Base-by-base conservation (phyloP, 2,113 vertebrate genomes). In the Trichechus manatus region DNA sequence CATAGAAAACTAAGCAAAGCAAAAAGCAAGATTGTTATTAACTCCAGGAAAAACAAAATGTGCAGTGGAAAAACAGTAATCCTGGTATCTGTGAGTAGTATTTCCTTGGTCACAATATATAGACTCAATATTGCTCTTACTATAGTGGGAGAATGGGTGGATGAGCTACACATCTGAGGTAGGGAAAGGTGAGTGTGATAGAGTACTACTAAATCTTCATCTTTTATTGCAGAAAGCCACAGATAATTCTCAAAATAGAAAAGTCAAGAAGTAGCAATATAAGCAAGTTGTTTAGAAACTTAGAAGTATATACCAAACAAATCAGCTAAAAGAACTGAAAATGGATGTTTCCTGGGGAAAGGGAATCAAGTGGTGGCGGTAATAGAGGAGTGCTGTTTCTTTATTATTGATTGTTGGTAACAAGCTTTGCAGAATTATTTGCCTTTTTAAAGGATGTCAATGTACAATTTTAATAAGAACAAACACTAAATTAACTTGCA, bases 261-360 rank as follows among this genome's bases (percentile, higher is more conserved):
- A 89, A 81, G 61, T 66, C 39, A 93, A 93, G 42, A 91, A 87
- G 44, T 68, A 68, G 33, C 19, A 68, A 42, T 23, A 39, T 33
- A 91, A 85, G 13, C 27, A 72, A 78, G 23, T 83, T 92, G 47
- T 44, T 75, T 89, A 89, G 74, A 94, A 33, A 79, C 39, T 2
- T 59, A 53, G 15, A 77, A n/a, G 59, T n/a, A 86, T 77, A 82
- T 84, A 81, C 3, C 47, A 89, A 93, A 87, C 22, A 68, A 77
- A 90, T 72, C 22, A 82, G 50, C 47, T 61, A 33, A 50, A 92
- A 91, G 50, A 90, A 22, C 63, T 91, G 63, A 81, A 96, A 96
- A 53, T 33, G 27, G 31, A 81, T 63, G 87, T 39, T 31, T 84
- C 29, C 15, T 42, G 3, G 64, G 87, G n/a, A 44, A 6, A 61